Percentiles rank a stretch among this genome's conserved stretches.
These are phyloP conservation scores for Dolichopus griseipennis DNA, from an alignment of 2,888 invertebrate species.

Conservation along the genomic window DNA sequence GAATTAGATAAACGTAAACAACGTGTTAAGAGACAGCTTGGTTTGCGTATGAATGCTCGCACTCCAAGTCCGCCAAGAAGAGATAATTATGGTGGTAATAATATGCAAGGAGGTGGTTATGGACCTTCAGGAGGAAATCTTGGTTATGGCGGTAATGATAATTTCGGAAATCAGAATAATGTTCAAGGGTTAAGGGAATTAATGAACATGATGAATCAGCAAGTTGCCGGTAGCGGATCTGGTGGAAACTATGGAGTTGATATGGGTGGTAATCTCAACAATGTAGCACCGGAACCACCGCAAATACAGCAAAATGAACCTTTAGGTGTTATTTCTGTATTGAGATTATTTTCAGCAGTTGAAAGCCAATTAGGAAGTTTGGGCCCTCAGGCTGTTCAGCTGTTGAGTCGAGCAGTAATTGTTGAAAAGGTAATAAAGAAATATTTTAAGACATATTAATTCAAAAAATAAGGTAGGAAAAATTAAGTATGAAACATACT, in stretches of 20 bases:
- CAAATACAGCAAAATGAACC: conserved; percentile 13
- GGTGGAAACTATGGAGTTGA: neutral
- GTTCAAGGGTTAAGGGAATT: neutral
- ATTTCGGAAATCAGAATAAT: neutral
- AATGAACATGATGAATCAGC: conserved; percentile 1
- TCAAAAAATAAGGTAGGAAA: neutral
- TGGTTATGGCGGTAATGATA: neutral
- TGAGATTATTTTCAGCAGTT: conserved; percentile 21
- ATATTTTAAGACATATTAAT: neutral
- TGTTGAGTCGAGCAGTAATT: conserved; percentile 19
- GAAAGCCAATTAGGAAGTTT: conserved; percentile 22
- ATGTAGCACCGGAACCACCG: conserved; percentile 2
- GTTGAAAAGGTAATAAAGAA: conserved; percentile 20
- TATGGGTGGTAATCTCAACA: conserved; percentile 10
- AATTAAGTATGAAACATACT: neutral
- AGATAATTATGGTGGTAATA: neutral
- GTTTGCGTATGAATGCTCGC: conserved; percentile 18
- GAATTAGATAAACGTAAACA: conserved; percentile 19
- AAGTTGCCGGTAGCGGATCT: neutral
- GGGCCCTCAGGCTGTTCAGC: conserved; percentile 21
- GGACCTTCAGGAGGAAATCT: neutral
- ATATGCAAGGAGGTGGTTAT: neutral
- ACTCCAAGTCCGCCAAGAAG: conserved; percentile 17
- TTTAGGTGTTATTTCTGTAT: conserved; percentile 19
- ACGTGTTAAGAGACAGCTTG: conserved; percentile 15